Evolutionary conservation across 2,797 vertebrate genomes (phyloP), one percentile per base, ranked within the genome.

Genomic region (Sphaeramia orbicularis): DNA sequence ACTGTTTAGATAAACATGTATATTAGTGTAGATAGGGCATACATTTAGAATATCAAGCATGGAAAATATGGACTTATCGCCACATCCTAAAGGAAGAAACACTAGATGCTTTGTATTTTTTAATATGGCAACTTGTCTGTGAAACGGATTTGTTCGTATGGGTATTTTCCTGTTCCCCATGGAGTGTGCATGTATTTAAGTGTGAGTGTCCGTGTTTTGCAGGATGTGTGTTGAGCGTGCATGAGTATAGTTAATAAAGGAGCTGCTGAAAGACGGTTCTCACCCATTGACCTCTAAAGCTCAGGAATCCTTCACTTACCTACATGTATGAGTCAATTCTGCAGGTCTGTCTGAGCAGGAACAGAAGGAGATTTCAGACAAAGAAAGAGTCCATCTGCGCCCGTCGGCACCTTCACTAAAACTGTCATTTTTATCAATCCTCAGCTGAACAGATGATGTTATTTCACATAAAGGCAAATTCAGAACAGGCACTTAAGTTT

Each of bases 201-300:
- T n/a, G n/a, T 42, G 11, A 24, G 38, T 48, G 45, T 56, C 21
- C 18, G 24, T 54, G 15, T 56, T 14, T 68, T 36, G 54, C 9
- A 24, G 15, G 32, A 41, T 40, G 44, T 65, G 63, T 69, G 60
- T 69, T 48, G 60, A 38, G 51, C 35, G 71, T 67, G 69, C 60
- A 27, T 59, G 75, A 32, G 21, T 78, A 79, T 56, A 71, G 81
- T 83, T 93, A 93, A 94, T 93, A 92, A 92, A 85, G 77, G 78
- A 86, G 84, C 80, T 84, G 93, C 68, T 93, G 92, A 94, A 82
- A 83, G 93, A 93, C 69, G 74, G 55, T 68, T 88, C 79, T 87
- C 67, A 85, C 85, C 83, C 70, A 53, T 1, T 86, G 88, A 92
- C 88, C 88, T 87, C 75, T 41, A 73, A 76, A 79, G 55, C 71